Conservation (phyloP, 2,797 vertebrate genomes). For the Pipistrellus pygmaeus region DNA sequence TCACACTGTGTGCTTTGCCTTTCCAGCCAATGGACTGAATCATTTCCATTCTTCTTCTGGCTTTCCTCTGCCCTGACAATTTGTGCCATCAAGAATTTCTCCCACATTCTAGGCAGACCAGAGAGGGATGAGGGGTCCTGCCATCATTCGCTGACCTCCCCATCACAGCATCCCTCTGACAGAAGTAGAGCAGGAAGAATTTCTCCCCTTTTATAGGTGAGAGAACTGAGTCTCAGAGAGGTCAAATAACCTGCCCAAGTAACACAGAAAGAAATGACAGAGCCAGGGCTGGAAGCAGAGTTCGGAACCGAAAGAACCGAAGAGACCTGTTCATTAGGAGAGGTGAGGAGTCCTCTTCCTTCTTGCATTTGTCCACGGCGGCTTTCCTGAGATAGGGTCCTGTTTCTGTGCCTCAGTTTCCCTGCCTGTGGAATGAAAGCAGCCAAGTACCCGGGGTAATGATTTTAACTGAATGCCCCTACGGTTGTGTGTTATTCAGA, state of each 20-base stretch:
- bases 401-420: constrained; percentile 23
- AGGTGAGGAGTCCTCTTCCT: not conserved
- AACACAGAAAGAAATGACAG: not conserved
- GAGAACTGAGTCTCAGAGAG: constrained; percentile 40
- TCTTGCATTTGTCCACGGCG: not conserved
- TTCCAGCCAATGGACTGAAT: not conserved
- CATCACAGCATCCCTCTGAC: not conserved
- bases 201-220: constrained; percentile 28
- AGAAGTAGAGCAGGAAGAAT: not conserved
- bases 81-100: constrained; percentile 38
- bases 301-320: not conserved
- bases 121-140: not conserved
- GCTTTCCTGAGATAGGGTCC: not conserved
- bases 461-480: not conserved
- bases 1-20: not conserved
- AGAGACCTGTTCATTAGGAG: not conserved
- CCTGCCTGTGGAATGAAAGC: not conserved
- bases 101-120: not conserved
- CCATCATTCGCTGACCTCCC: not conserved
- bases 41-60: not conserved
- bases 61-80: constrained; percentile 48
- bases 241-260: not conserved
- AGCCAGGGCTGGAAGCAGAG: not conserved
- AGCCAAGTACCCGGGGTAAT: not conserved
- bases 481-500: not conserved